Evolutionary conservation across 2,888 invertebrate species (phyloP).

Genomic region (Serripes groenlandicus): DNA sequence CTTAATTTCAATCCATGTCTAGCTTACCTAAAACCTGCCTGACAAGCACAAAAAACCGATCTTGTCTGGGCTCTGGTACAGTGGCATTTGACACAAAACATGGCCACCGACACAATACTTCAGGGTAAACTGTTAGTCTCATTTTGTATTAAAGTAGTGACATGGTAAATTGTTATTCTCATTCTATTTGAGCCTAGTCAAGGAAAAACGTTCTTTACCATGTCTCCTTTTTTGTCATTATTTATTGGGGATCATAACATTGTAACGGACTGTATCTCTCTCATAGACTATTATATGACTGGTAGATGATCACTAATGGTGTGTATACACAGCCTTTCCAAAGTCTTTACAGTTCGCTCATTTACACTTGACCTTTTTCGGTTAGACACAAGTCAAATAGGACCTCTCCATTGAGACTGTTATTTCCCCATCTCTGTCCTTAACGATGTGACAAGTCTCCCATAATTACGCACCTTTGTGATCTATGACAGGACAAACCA

Average conservation of each 20-base stretch:
- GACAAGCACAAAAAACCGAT: constrained; percentile 7
- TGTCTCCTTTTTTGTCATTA: too few species aligned
- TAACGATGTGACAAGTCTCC: constrained; percentile 29
- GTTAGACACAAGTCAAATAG: too few species aligned
- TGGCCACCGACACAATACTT: constrained; percentile 18
- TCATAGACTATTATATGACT: too few species aligned
- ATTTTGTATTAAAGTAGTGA: constrained; percentile 19
- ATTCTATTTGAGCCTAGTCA: not conserved
- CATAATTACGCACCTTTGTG: constrained; percentile 59
- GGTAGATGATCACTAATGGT: too few species aligned
- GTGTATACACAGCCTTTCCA: too few species aligned
- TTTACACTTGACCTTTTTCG: too few species aligned
- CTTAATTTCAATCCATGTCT: constrained; percentile 13
- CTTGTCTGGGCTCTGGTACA: not conserved
- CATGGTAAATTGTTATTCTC: constrained; percentile 11
- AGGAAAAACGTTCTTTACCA: too few species aligned
- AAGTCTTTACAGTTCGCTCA: too few species aligned
- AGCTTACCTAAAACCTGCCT: not conserved
- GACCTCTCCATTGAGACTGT: constrained; percentile 2
- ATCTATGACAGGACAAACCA: constrained; percentile 35
- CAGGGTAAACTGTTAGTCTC: constrained; percentile 22
- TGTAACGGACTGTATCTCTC: too few species aligned
- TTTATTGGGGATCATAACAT: too few species aligned
- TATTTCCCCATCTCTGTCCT: constrained; percentile 26
- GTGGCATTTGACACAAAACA: constrained; percentile 23